Evolutionary conservation across 2,113 vertebrate species (phyloP).

Genomic region (Brachyhypopomus occidentalis): DNA sequence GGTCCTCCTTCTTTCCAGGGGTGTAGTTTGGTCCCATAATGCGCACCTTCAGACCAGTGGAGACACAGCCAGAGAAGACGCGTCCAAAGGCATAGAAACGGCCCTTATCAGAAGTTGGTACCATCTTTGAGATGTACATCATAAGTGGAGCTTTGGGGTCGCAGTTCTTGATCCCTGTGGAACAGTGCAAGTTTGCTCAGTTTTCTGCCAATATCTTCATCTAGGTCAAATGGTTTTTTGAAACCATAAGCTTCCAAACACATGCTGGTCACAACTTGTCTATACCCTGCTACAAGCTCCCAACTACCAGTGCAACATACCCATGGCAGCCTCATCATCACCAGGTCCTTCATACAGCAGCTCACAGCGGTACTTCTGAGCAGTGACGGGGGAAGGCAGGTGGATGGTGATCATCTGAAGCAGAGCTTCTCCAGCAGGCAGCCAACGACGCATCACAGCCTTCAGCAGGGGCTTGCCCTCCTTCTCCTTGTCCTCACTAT

Average conservation of each 20-base stretch:
- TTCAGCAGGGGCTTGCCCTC: constrained; percentile 93
- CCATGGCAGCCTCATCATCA: constrained; percentile 92
- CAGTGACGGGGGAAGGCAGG: constrained; percentile 92
- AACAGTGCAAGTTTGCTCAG: neutral
- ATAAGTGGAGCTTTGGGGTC: constrained; percentile 92
- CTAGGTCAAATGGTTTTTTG: neutral
- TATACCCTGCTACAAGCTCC: no score
- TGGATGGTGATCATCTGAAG: constrained; percentile 99
- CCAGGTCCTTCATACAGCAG: constrained; percentile 93
- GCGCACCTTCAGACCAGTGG: constrained; percentile 90
- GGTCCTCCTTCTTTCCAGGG: constrained; percentile 94
- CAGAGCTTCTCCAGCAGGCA: constrained; percentile 91
- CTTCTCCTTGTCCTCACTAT: constrained; percentile 88
- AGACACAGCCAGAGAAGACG: constrained; percentile 90
- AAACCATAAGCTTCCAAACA: no score
- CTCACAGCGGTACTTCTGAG: constrained; percentile 94
- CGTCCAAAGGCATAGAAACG: constrained; percentile 95
- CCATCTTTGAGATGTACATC: constrained; percentile 99
- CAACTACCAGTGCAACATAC: constrained; percentile 64
- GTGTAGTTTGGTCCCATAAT: constrained; percentile 97
- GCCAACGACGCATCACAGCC: constrained; percentile 96
- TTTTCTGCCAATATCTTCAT: neutral
- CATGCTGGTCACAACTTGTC: no score
- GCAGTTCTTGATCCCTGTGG: constrained; percentile 91
- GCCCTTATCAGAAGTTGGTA: constrained; percentile 93